Conservation (phyloP, 30 jellyfish, hydroid and myxozoan genomes). For the Hydra vulgaris region DNA sequence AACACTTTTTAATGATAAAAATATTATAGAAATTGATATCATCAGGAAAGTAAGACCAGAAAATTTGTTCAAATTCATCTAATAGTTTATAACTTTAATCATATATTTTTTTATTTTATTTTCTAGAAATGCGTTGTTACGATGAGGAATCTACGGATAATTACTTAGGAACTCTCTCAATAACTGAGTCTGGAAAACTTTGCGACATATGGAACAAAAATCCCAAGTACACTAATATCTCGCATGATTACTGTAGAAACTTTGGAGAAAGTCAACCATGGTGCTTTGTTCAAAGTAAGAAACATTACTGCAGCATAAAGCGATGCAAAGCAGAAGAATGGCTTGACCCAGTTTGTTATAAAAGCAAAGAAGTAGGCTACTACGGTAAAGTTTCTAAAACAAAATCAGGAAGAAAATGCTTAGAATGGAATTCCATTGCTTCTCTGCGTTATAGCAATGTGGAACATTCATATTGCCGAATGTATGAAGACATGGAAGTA, state of each 20-base stretch:
- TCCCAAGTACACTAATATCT: conserved; percentile 38
- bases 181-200: conserved; percentile 50
- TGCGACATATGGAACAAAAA: conserved; percentile 67
- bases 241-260: conserved; percentile 76
- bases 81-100: too few relatives aligned
- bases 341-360: conserved; percentile 36
- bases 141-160: conserved; percentile 43
- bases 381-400: conserved; percentile 49
- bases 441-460: conserved; percentile 29
- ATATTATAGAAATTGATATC: too few relatives aligned
- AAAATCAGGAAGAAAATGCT: conserved; percentile 38
- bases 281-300: conserved; percentile 65
- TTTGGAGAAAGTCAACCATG: conserved; percentile 82
- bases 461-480: conserved; percentile 64
- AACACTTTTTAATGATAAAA: too few relatives aligned
- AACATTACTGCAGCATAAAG: conserved; percentile 28
- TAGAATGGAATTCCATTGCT: conserved; percentile 57
- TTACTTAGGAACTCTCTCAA: conserved; percentile 45
- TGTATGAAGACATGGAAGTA: conserved; percentile 42
- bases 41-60: too few relatives aligned
- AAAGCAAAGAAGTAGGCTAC: conserved; percentile 48
- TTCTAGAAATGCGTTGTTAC: conserved; percentile 54
- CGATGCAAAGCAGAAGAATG: neutral
- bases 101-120: too few relatives aligned
- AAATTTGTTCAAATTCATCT: too few relatives aligned